Base-by-base conservation (phyloP, 92 coral and sea anemone species). In the Micromussa lordhowensis region DNA sequence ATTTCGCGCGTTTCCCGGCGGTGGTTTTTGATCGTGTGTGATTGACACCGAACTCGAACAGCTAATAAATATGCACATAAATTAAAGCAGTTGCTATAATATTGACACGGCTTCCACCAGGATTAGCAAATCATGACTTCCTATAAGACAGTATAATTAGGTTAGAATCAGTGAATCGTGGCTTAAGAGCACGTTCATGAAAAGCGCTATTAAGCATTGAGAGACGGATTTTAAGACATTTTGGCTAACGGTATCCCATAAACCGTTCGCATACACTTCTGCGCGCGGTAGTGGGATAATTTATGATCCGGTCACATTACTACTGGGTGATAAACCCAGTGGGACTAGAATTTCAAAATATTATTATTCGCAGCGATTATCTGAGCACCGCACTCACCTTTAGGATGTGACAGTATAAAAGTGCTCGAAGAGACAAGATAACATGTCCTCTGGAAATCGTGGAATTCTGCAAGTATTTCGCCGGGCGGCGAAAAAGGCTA, bases 401-500 rank as follows among this genome's bases (percentile, higher is more conserved):
- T 13, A 61, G 29, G 29, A 61, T 66, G 64, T 75, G 88, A 74
- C 54, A 36, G 32, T 21, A 30, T 49, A 30, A 36, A n/a, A 73
- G 79, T 17, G 58, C 54, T 21, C 79, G n/a, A 72, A 51, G 64
- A 68, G 11, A 31, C 74, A 32, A 36, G 64, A 10, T 15, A 76
- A 63, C 85, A 91, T 91, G 94, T 89, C 94, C 29, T 54, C 94
- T 30, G 92, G 85, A 34, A 88, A 92, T 75, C 92, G 92, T 48
- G 90, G 94, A 9, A 75, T 92, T 48, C 68, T 92, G 21, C 90
- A 85, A 69, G 90, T 92, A 28, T 95, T 95, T 80, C 93, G 98
- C 36, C 88, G 98, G 53, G 98, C 96, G 5, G 98, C 96, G 12
- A 93, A 69, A 80, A 95, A 94, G 51, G 98, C 96, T 30, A 95